Percentiles rank a stretch among this genome's conserved stretches.
phyloP scores from a whole-genome alignment of 2,888 invertebrate species.

The Polietes domitor region DNA sequence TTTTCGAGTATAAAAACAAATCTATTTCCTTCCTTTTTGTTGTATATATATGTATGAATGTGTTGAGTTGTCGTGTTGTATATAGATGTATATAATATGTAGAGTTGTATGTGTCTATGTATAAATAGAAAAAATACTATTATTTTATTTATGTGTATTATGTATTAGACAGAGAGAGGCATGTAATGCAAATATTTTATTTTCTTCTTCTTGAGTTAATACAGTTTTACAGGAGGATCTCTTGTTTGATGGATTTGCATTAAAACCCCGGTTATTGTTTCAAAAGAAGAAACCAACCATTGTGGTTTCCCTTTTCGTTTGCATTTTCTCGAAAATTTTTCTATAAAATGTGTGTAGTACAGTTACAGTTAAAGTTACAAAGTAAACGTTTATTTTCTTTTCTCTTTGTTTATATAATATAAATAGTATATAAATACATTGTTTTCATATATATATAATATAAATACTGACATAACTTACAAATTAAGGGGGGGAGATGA shows the following conservation, averaged over 20 bases:
- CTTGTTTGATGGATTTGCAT: constrained; percentile 5
- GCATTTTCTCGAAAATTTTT: neutral
- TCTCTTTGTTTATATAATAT: constrained; percentile 27
- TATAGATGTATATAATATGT: constrained; percentile 3
- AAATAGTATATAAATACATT: constrained; percentile 39
- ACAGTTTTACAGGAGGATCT: neutral
- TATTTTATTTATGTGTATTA: constrained; percentile 15
- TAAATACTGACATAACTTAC: constrained; percentile 37
- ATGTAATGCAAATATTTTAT: neutral
- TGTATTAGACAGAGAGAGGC: too few relatives aligned
- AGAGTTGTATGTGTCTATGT: constrained; percentile 31
- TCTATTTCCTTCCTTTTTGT: neutral
- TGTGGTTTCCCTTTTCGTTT: neutral
- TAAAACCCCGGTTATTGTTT: constrained; percentile 11
- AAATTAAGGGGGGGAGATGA: neutral
- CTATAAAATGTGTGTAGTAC: neutral
- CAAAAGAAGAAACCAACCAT: neutral
- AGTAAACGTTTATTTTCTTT: constrained; percentile 18
- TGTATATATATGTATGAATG: neutral
- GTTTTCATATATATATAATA: constrained; percentile 24
- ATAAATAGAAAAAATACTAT: constrained; percentile 38
- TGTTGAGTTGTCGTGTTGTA: neutral
- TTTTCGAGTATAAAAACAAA: too few relatives aligned
- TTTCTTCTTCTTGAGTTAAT: constrained; percentile 1
- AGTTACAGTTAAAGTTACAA: constrained; percentile 1